Conservation (phyloP, 1,140 invertebrate species). For the Camponotus vicinus region DNA sequence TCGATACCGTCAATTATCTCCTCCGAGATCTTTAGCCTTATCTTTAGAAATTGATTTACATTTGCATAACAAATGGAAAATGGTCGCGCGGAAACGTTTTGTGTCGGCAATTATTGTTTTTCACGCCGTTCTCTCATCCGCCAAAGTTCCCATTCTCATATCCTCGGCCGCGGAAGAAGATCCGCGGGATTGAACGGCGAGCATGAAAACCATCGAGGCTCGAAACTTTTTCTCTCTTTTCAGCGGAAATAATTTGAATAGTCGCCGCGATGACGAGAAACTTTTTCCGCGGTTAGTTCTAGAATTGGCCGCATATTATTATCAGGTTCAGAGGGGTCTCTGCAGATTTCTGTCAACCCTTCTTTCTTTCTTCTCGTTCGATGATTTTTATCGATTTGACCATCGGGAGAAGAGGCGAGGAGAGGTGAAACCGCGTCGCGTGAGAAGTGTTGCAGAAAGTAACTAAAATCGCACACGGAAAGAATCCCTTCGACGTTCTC, state of each 20-base stretch:
- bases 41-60: conserved; percentile 17
- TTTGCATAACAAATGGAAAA: conserved; percentile 24
- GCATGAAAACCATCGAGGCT: conserved; percentile 44
- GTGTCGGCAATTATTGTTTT: conserved; percentile 31
- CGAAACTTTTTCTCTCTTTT: conserved; percentile 57
- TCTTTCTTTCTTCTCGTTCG: conserved; percentile 14
- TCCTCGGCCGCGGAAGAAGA: conserved; percentile 20
- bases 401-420: conserved; percentile 12
- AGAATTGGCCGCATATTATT: conserved; percentile 72
- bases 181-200: conserved; percentile 45
- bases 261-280: conserved; percentile 71
- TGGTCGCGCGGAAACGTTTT: conserved; percentile 13
- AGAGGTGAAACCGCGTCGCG: conserved; percentile 2
- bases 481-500: conserved; percentile 60
- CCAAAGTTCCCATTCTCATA: conserved; percentile 42
- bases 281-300: conserved; percentile 65
- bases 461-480: conserved; percentile 38
- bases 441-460: conserved; percentile 28
- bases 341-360: conserved; percentile 3
- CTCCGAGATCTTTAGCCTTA: conserved; percentile 16
- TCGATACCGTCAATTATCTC: conserved; percentile 21
- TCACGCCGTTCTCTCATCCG: not conserved
- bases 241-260: conserved; percentile 73
- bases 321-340: conserved; percentile 65
- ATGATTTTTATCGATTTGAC: conserved; percentile 62